Base-by-base conservation (phyloP, 2,797 vertebrate genomes). In the Melanotaenia pygmaea region DNA sequence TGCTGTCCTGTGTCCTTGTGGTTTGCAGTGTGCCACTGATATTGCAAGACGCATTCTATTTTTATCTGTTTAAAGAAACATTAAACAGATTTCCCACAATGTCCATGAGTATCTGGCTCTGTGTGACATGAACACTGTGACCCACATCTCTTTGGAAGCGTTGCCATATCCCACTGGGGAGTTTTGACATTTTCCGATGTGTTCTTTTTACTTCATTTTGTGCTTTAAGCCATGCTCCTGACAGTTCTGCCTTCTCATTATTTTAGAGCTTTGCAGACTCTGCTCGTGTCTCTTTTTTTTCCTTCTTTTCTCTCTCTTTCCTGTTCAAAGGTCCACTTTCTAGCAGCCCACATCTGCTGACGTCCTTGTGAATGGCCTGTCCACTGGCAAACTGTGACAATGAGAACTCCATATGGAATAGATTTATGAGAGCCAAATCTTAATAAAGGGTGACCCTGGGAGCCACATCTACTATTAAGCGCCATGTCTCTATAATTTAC, bases 401-500 rank as follows among this genome's bases (percentile, higher is more conserved):
- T 84, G 78, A 85, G 75, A 76, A 70, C 78, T 88, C 84, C 72
- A 77, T 89, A 85, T 64, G 62, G 76, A 87, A 72, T 74, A 81
- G 84, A 93, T 92, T 90, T 89, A 92, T 89, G 85, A 87, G 63
- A 70, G 64, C 77, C 77, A 67, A 84, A 76, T 80, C 81, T 88
- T 92, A 92, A 91, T 92, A 87, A 93, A 89, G 78, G 71, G 77
- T 91, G 89, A 91, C 90, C 88, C 86, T 84, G 88, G 69, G 80
- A 89, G 69, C 75, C 70, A 72, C 73, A 68, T 86, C 58, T 88
- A 83, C 81, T 72, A 82, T 85, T 92, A 89, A 87, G 77, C 61
- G 68, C 63, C 76, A 51, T 78, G 86, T 91, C 88, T 73, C 26
- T 50, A 79, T 85, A 86, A 92, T 90, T 91, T 89, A 91, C 80